phyloP scores from a whole-genome alignment of 2,888 invertebrate genomes.

The Tipula confusa region DNA sequence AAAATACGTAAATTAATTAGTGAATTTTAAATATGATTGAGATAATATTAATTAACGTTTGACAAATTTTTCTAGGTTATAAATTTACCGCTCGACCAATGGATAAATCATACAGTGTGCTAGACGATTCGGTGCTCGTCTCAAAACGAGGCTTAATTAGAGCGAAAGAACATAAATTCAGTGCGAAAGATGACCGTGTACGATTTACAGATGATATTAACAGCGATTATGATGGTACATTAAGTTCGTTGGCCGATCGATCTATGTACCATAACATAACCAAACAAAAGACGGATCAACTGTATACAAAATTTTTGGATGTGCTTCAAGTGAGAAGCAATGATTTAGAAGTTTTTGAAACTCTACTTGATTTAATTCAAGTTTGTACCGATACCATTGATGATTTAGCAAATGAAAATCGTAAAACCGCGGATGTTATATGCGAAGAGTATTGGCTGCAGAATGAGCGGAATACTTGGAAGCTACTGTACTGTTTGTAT shows the following conservation, averaged over 20 bases:
- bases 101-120: not conserved
- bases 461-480: conserved; percentile 86
- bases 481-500: conserved; percentile 74
- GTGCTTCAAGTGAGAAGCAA: conserved; percentile 44
- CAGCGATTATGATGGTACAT: not conserved
- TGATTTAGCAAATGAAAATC: conserved; percentile 34
- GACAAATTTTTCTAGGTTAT: not conserved
- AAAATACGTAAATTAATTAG: too few relatives aligned
- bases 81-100: not conserved
- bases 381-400: conserved; percentile 36
- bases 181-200: not conserved
- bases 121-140: not conserved
- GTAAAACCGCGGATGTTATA: conserved; percentile 34
- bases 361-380: conserved; percentile 37
- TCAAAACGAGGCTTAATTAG: conserved; percentile 32
- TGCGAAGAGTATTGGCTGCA: conserved; percentile 57
- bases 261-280: conserved; percentile 28
- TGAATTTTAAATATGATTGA: not conserved
- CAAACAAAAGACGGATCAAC: conserved; percentile 42
- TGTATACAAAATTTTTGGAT: conserved; percentile 47
- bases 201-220: not conserved
- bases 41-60: not conserved
- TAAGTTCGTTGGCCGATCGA: not conserved
- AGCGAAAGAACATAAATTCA: not conserved
- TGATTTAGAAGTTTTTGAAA: conserved; percentile 38